Evolutionary conservation across 2,797 vertebrate genomes (phyloP).

Genomic region (Acanthiza pusilla): DNA sequence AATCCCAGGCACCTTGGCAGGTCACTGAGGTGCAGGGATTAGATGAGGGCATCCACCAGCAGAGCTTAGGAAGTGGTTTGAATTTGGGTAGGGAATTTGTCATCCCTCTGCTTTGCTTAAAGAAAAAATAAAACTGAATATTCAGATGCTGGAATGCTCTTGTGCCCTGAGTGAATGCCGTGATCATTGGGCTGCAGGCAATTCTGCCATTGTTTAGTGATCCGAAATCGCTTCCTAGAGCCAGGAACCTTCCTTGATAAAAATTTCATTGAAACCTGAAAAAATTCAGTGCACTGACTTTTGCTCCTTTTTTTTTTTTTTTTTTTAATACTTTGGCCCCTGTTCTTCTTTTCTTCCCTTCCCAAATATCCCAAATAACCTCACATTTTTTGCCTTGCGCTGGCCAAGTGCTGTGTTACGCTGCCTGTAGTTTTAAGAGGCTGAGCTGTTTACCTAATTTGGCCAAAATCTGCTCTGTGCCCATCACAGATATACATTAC

Average conservation of each 20-base stretch:
- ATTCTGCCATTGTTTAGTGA: background rate
- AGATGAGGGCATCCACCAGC: background rate
- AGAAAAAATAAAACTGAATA: background rate
- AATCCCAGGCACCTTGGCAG: background rate
- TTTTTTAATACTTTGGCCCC: background rate
- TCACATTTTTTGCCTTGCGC: background rate
- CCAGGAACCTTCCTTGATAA: background rate
- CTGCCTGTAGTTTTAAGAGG: background rate
- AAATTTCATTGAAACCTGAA: background rate
- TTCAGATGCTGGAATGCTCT: background rate
- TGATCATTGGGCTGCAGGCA: slow-evolving; percentile 14
- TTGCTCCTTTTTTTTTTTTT: background rate
- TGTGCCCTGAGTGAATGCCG: background rate
- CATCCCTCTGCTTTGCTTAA: background rate
- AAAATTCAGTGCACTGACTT: background rate
- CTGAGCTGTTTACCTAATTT: background rate
- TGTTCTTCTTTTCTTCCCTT: background rate
- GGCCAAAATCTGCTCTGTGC: background rate
- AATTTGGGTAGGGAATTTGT: background rate
- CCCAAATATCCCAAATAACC: background rate
- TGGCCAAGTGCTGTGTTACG: background rate
- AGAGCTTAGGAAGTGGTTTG: background rate
- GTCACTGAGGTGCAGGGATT: background rate
- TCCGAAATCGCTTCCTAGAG: background rate
- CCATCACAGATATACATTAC: background rate